These are phyloP conservation scores for Deroptyus accipitrinus DNA, from an alignment of 2,113 vertebrate genomes.

Conservation along the genomic window DNA sequence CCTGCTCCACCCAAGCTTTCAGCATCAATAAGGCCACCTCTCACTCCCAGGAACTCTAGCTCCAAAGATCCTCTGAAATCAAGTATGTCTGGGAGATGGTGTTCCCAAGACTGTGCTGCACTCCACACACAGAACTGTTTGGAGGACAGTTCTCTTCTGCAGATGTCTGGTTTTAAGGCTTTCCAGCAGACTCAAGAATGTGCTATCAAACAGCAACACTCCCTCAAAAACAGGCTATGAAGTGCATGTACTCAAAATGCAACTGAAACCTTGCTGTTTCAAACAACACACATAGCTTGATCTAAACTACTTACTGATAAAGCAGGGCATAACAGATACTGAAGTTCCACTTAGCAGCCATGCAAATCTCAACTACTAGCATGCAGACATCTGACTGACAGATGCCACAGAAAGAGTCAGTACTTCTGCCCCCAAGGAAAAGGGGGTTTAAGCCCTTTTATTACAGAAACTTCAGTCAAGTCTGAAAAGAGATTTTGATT, in stretches of 20 bases:
- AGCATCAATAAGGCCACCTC: neutral
- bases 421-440: slow-evolving; percentile 23
- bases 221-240: neutral
- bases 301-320: neutral
- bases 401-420: neutral
- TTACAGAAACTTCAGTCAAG: neutral
- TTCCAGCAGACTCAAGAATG: neutral
- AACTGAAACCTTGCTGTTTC: neutral
- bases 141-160: neutral
- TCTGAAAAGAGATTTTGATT: neutral
- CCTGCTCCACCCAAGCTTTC: neutral
- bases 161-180: neutral
- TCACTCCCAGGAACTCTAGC: neutral
- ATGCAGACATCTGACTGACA: neutral
- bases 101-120: neutral
- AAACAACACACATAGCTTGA: neutral
- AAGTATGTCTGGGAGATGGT: neutral
- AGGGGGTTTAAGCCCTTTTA: neutral
- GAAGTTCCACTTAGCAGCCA: neutral
- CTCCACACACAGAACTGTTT: rapidly evolving
- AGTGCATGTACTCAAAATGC: neutral
- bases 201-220: neutral
- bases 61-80: neutral
- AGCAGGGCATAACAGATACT: neutral
- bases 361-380: neutral